Percentiles rank a stretch among this genome's conserved stretches.
phyloP scores from a whole-genome alignment of 2,113 vertebrate genomes.

The Diphyllodes magnificus region DNA sequence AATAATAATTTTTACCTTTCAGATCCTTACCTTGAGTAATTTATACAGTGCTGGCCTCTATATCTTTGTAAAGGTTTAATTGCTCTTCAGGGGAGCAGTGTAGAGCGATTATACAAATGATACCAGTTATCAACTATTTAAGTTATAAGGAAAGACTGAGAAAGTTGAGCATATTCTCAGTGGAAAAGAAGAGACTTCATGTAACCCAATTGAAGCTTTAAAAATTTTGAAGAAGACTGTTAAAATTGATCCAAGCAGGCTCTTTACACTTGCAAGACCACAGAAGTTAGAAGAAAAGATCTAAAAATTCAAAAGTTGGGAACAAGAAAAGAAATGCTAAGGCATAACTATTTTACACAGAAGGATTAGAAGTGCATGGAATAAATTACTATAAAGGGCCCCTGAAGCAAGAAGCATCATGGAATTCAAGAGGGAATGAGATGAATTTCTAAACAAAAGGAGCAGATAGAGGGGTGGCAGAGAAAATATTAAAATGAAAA shows the following conservation, averaged over 20 bases:
- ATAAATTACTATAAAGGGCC: slow-evolving; percentile 73
- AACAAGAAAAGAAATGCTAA: slow-evolving; percentile 39
- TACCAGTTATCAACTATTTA: slow-evolving; percentile 54
- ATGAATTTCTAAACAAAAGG: slow-evolving; percentile 73
- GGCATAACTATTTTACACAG: slow-evolving; percentile 65
- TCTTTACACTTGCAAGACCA: slow-evolving; percentile 65
- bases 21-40: slow-evolving; percentile 35
- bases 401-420: slow-evolving; percentile 71
- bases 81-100: slow-evolving; percentile 59
- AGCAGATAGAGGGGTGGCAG: slow-evolving; percentile 5
- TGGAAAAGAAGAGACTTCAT: slow-evolving; percentile 62
- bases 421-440: slow-evolving; percentile 68
- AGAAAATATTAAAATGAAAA: slow-evolving; percentile 60
- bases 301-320: slow-evolving; percentile 71
- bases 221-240: slow-evolving; percentile 62
- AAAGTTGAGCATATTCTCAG: slow-evolving; percentile 65
- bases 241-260: slow-evolving; percentile 70
- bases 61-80: slow-evolving; percentile 64
- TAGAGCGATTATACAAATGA: slow-evolving; percentile 65
- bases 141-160: slow-evolving; percentile 46
- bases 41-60: slow-evolving; percentile 46
- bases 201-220: slow-evolving; percentile 64
- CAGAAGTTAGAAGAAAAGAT: slow-evolving; percentile 64
- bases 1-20: slow-evolving; percentile 43
- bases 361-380: slow-evolving; percentile 67